Conservation (phyloP, 2,797 vertebrate species). For the Knipowitschia caucasica region DNA sequence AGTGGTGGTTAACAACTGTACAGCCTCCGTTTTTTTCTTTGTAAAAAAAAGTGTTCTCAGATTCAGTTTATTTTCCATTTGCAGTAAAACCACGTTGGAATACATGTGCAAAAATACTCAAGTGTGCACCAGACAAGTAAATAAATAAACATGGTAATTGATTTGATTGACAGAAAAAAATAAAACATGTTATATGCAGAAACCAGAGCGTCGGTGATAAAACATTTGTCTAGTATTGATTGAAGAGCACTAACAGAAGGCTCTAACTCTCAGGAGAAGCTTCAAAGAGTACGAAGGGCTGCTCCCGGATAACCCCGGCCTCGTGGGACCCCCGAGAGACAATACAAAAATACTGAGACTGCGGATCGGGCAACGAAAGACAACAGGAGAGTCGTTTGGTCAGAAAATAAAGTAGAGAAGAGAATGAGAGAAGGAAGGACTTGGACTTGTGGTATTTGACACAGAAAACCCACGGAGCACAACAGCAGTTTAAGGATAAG, state of each 20-base stretch:
- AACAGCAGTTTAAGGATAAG: slow-evolving; percentile 72
- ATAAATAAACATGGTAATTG: too few species aligned
- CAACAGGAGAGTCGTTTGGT: neutral
- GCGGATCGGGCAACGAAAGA: slow-evolving; percentile 2
- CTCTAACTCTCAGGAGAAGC: slow-evolving; percentile 64
- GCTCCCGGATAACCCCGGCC: slow-evolving; percentile 73
- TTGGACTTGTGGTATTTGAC: slow-evolving; percentile 14
- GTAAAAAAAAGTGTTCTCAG: too few species aligned
- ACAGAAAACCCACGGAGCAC: slow-evolving; percentile 64
- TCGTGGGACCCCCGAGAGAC: slow-evolving; percentile 53
- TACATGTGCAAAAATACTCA: too few species aligned
- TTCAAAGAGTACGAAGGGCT: slow-evolving; percentile 72
- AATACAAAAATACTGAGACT: slow-evolving; percentile 20
- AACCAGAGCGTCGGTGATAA: neutral
- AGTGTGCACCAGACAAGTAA: too few species aligned
- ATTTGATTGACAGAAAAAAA: too few species aligned
- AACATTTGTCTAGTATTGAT: neutral
- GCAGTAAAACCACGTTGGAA: too few species aligned
- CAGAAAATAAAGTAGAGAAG: slow-evolving; percentile 16
- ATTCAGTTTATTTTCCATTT: too few species aligned
- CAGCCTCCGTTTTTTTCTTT: too few species aligned
- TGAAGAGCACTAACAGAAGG: slow-evolving; percentile 35
- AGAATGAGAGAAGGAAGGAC: neutral
- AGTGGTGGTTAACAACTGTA: too few species aligned
- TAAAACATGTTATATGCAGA: neutral